Evolutionary conservation across 2,888 invertebrate genomes (phyloP), one percentile per base, ranked within the genome.

Genomic region (Allophyes oxyacanthae): DNA sequence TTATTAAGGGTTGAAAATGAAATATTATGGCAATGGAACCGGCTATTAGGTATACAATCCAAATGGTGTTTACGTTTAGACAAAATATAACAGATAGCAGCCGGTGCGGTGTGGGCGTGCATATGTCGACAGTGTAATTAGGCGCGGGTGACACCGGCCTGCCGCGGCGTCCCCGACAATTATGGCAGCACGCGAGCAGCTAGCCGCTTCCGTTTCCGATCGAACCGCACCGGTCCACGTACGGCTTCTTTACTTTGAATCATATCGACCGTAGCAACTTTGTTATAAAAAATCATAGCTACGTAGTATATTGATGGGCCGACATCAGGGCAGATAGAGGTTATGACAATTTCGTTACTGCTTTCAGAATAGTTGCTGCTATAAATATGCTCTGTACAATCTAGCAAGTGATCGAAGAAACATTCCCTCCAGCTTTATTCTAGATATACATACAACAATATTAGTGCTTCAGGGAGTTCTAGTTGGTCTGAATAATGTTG

Each of bases 121-220:
- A 86, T 82, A 88, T 90, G 88, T 86, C 80, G 84, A 73, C 73
- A 40, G 71, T 60, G 82, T 81, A 84, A 86, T 85, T 85, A 82
- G 72, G 67, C 64, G 54, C 64, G 66, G 77, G 81, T 69, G 79
- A 75, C 79, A 78, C 70, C 64, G 75, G 73, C 55, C 67, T 64
- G 77, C 55, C 62, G 81, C 75, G 78, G 85, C 87, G 90, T 89
- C 91, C 90, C 85, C 84, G 85, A 78, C 89, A 85, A 91, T 91
- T 90, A 89, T 72, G 74, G 61, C 59, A 77, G 87, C 90, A 90
- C 91, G 91, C 91, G 89, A 87, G 83, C 63, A 87, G 83, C 63
- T 60, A 42, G 46, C 84, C 85, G 80, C 85, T 90, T 90, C 91
- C 91, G 92, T 83, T 90, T 90, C 90, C 91, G 87, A 87, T 85